Evolutionary conservation across 2,797 vertebrate species (phyloP), one percentile per base, ranked within the genome.

Genomic region (Pelodytes ibericus): DNA sequence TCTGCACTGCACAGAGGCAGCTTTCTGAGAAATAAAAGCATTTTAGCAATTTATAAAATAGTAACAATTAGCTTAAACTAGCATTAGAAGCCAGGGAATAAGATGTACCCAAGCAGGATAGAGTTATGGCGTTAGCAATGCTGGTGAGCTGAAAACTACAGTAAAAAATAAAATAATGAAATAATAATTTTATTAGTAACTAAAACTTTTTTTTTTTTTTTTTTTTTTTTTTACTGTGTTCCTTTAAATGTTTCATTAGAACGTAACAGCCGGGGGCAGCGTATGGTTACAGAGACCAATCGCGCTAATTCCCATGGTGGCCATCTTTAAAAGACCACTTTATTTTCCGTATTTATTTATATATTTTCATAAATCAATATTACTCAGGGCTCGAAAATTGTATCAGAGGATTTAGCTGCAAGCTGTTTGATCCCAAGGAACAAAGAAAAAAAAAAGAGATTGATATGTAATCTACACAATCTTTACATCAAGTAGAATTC

Each of bases 321-420:
- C 53, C 63, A n/a, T 36, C 53, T 47, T 20, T 2, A 20, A 24
- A 68, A 59, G 36, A 9, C n/a, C 20, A 24, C 3, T 24, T 53
- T 3, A 15, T 10, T 16, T 44, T 44, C n/a, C n/a, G n/a, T n/a
- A 13, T 9, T 29, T 29, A 26, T 26, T 58, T 58, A 58, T 49
- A 59, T 67, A 41, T 68, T 39, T 16, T 22, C 56, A 36, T 27
- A 75, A 75, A 69, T 75, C 73, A 62, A 75, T 75, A 75, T 69
- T 68, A 61, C 64, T 68, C 56, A 36, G 41, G 66, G 57, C 61
- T 61, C 62, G 24, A 39, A 75, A 75, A 75, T 61, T 75, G n/a
- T n/a, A 75, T 39, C 65, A 53, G 30, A 75, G 73, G 65, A 75
- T 75, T 75, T 75, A 25, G 65, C 72, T 2, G 63, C 9, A 25